Percentiles rank a stretch among this genome's conserved stretches.
Conservation (phyloP, 2,888 invertebrate genomes). For the Sclerodermus sp. region DNA sequence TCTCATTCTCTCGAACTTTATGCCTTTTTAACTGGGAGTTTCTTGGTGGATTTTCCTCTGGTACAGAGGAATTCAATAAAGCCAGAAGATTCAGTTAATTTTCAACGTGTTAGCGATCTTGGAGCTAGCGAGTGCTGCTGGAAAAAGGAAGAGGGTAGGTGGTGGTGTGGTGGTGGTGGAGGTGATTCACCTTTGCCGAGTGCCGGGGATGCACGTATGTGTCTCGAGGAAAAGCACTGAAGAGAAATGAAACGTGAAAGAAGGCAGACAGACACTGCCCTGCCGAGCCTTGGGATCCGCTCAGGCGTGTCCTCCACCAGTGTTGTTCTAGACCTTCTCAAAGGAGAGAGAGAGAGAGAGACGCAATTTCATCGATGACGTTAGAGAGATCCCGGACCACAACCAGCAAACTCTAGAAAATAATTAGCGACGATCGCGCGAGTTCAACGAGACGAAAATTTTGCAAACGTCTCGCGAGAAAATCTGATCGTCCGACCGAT, state of each 20-base stretch:
- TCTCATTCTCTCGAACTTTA: too few relatives aligned
- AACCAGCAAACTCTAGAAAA: slow-evolving; percentile 32
- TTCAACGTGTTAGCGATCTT: slow-evolving; percentile 28
- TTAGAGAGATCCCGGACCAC: neutral
- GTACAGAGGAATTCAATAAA: slow-evolving; percentile 24
- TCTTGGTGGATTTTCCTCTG: too few relatives aligned
- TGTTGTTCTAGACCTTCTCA: slow-evolving; percentile 37
- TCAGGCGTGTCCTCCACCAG: slow-evolving; percentile 24
- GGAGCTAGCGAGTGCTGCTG: slow-evolving; percentile 15
- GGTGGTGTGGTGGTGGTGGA: neutral
- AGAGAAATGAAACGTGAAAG: slow-evolving; percentile 4
- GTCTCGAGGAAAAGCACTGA: slow-evolving; percentile 7
- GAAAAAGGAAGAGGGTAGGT: slow-evolving; percentile 1
- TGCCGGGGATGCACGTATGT: slow-evolving; percentile 13
- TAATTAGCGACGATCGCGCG: slow-evolving; percentile 31
- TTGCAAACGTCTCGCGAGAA: too few relatives aligned
- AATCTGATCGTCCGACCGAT: too few relatives aligned
- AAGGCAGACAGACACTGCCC: slow-evolving; percentile 2
- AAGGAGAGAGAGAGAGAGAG: slow-evolving; percentile 29
- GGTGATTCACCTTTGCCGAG: too few relatives aligned
- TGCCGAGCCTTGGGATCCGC: slow-evolving; percentile 18
- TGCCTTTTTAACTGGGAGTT: too few relatives aligned
- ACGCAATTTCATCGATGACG: slow-evolving; percentile 34
- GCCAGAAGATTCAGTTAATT: slow-evolving; percentile 30
- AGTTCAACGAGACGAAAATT: too few relatives aligned